Evolutionary conservation across 2,113 vertebrate species (phyloP).

Genomic region (Uria aalge): DNA sequence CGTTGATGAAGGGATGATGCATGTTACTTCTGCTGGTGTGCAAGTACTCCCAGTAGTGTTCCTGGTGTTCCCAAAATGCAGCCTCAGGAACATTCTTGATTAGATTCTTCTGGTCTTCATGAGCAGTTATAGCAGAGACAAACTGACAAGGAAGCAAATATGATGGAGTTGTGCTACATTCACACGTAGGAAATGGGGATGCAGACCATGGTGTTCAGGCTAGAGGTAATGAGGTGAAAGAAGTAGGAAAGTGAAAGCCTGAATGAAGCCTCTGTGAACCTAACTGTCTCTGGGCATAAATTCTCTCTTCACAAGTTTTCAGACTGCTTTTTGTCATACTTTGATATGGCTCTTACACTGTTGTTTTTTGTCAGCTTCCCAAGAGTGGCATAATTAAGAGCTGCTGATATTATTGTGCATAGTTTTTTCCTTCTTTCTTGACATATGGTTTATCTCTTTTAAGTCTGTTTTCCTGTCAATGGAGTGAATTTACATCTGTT

Average conservation of each 20-base stretch:
- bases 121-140: neutral
- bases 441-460: neutral
- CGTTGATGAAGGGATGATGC: neutral
- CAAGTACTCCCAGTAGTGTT: neutral
- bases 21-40: neutral
- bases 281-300: neutral
- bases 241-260: neutral
- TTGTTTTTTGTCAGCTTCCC: neutral
- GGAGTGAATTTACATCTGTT: neutral
- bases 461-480: neutral
- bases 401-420: neutral
- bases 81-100: neutral
- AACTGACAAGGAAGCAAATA: neutral
- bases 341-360: neutral
- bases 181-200: neutral
- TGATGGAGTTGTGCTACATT: neutral
- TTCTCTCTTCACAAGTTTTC: neutral
- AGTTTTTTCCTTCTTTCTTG: neutral
- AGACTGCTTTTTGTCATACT: neutral
- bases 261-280: neutral
- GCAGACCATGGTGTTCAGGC: fast-evolving
- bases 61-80: neutral
- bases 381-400: neutral
- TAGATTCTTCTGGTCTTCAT: neutral
- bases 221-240: neutral